Evolutionary conservation across 2,888 invertebrate species (phyloP), one percentile per base, ranked within the genome.

Genomic region (Macrosoma leucophasiata): DNA sequence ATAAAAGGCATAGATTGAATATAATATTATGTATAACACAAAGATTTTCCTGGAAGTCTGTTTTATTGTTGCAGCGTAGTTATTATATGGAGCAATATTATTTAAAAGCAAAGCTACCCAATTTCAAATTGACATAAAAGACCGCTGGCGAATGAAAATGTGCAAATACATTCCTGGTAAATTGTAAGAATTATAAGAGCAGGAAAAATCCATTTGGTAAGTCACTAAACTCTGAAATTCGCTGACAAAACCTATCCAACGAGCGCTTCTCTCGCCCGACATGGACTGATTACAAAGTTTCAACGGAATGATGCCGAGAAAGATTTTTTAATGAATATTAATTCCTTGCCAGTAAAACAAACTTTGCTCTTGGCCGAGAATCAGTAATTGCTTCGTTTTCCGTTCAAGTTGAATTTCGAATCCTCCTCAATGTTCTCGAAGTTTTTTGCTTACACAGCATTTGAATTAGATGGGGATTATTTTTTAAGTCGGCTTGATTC

Each of bases 241-340:
- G 73, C 75, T 71, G 81, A 75, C 70, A 62, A 59, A 52, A 50
- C 51, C 41, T n/a, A n/a, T n/a, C 42, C 37, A 43, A 33, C 46
- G 13, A 26, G 41, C 38, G 41, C 43, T 46, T 40, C 43, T 37
- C 41, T 29, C 32, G 39, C 39, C 47, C 58, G 65, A 62, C 72
- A 66, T 47, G 46, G 65, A 53, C 70, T 75, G 77, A 81, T 82
- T 78, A 79, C 73, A 68, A 82, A 81, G 74, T 81, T 82, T 71
- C 66, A 68, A 62, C 70, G 62, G 69, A 77, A 75, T 72, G 73
- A 74, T 68, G 68, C 58, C 65, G 69, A 60, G 69, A 69, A 71
- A 74, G 72, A 77, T 77, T 78, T 79, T 81, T 79, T 79, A 81
- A 82, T 82, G 84, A 79, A 82, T 81, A 82, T 82, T 82, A 82